Evolutionary conservation across 1,140 invertebrate species (phyloP).

Genomic region (Drosophila repletoides): DNA sequence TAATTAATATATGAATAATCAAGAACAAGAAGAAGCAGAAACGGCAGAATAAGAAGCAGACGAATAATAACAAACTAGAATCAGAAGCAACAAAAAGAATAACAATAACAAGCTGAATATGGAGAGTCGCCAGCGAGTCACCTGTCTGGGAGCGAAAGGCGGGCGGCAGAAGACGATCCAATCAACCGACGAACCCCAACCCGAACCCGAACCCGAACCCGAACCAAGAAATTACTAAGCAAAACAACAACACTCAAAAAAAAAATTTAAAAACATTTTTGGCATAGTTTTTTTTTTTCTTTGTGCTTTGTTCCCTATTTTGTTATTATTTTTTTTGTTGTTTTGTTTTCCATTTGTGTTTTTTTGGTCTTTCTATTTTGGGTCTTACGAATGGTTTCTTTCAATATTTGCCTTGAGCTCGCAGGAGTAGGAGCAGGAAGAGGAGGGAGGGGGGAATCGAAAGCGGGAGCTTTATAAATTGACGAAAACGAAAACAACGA

Average conservation of each 20-base stretch:
- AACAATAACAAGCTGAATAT: neutral
- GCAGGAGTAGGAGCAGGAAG: constrained; percentile 7
- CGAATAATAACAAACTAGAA: constrained; percentile 35
- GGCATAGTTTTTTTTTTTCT: constrained; percentile 39
- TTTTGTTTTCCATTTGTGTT: constrained; percentile 20
- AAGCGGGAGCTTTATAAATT: neutral
- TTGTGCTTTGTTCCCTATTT: constrained; percentile 14
- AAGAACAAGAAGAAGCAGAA: neutral
- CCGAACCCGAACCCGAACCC: too few relatives aligned
- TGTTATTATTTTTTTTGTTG: constrained; percentile 14
- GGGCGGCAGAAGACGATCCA: too few relatives aligned
- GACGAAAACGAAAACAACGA: constrained; percentile 40
- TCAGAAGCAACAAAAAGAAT: constrained; percentile 19
- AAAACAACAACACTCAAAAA: constrained; percentile 21
- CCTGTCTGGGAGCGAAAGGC: too few relatives aligned
- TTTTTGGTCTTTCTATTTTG: constrained; percentile 13
- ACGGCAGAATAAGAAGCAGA: constrained; percentile 3
- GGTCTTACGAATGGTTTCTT: constrained; percentile 33
- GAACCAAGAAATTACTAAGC: neutral
- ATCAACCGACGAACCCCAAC: too few relatives aligned
- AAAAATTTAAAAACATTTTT: constrained; percentile 34
- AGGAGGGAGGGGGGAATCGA: neutral
- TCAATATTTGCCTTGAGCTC: constrained; percentile 11
- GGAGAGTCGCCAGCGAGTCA: too few relatives aligned
- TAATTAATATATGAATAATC: constrained; percentile 74